Evolutionary conservation across 2,888 invertebrate genomes (phyloP).

Genomic region (Microchrysa polita): DNA sequence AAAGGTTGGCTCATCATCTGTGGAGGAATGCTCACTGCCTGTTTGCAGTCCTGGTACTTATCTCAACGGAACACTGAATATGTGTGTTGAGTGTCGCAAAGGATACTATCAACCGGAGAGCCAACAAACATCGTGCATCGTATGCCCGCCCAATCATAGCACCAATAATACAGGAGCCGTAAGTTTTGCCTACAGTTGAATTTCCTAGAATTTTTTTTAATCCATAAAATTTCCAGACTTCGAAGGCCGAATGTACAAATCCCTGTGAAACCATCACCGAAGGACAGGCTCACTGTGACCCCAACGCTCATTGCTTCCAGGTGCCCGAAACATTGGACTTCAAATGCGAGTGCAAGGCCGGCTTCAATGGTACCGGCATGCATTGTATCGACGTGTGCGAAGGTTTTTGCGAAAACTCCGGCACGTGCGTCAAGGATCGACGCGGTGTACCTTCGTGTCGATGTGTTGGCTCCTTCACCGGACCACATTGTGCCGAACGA

Average conservation of each 20-base stretch:
- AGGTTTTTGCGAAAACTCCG: constrained; percentile 89
- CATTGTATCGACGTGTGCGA: constrained; percentile 84
- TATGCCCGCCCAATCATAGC: constrained; percentile 91
- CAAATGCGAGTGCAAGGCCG: constrained; percentile 92
- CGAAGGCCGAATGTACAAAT: constrained; percentile 85
- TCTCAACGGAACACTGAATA: constrained; percentile 85
- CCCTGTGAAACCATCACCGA: constrained; percentile 83
- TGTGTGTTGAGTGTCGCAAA: constrained; percentile 86
- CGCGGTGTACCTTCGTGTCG: constrained; percentile 87
- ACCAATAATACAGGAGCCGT: constrained; percentile 85
- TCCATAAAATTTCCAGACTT: constrained; percentile 68
- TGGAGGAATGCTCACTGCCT: constrained; percentile 92
- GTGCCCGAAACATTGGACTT: constrained; percentile 85
- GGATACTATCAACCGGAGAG: constrained; percentile 90
- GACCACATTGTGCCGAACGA: constrained; percentile 87
- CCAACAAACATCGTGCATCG: constrained; percentile 86
- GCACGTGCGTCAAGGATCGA: constrained; percentile 84
- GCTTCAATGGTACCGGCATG: constrained; percentile 89
- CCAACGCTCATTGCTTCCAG: constrained; percentile 86
- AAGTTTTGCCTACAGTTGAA: constrained; percentile 62
- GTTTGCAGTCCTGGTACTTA: constrained; percentile 86
- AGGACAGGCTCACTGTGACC: constrained; percentile 86
- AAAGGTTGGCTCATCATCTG: constrained; percentile 80
- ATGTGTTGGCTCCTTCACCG: constrained; percentile 92
- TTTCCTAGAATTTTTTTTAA: constrained; percentile 6